Base-by-base conservation (phyloP, 1,140 invertebrate species). In the Samia ricini region DNA sequence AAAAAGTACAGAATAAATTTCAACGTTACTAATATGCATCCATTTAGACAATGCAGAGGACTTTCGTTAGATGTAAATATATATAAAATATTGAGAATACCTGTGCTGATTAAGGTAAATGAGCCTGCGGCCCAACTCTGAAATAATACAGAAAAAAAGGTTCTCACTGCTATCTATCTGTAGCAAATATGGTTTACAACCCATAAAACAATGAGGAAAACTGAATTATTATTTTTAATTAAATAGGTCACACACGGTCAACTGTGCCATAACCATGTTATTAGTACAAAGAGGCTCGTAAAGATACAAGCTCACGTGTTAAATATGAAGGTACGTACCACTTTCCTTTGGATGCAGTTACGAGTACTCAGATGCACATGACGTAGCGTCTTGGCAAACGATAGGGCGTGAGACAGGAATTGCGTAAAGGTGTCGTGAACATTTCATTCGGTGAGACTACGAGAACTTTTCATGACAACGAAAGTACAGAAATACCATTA, bases 381-480 rank as follows among this genome's bases (percentile, higher is more conserved):
- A 86, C 81, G 83, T 88, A 71, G 70, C 58, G 29, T 67, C 60
- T 85, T 85, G 83, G 83, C 81, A 84, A 81, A 68, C 73, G 72
- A 54, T 69, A 61, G 71, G 64, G 71, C 77, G 75, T 82, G 72
- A 79, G 76, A 79, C 76, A 81, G 73, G 74, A 82, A 83, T 84
- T 85, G 81, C 84, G 84, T 83, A 88, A 88, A 88, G 79, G 76
- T 81, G 80, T 83, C 79, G 77, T 80, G 77, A 79, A 75, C 72
- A 81, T 67, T 80, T 81, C 76, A 80, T 78, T 71, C 71, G 65
- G 75, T 74, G 68, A 71, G 70, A 76, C 70, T 79, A 71, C 68
- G 64, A 71, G 66, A 78, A 82, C 67, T 77, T 77, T 81, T 79
- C 69, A 72, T 64, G 71, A 79, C 74, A 77, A 72, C 72, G 71